Evolutionary conservation across 35 echinoderm and acorn worm genomes (phyloP).

Genomic region (Nesometra sesokonis): DNA sequence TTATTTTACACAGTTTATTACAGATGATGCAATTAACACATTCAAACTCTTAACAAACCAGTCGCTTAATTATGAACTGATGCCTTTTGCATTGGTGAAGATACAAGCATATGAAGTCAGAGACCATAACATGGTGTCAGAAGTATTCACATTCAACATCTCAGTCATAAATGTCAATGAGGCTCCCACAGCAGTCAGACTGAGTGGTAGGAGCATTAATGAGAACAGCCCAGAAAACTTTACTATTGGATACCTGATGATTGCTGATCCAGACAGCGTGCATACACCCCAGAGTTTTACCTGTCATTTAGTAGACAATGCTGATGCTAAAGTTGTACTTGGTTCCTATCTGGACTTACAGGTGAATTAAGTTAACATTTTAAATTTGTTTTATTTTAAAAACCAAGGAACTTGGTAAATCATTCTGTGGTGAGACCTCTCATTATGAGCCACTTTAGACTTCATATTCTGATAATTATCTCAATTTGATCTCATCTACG

Average conservation of each 20-base stretch:
- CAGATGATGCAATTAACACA: too few species aligned
- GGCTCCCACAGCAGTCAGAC: neutral
- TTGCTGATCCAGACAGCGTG: constrained; percentile 22
- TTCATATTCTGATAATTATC: too few species aligned
- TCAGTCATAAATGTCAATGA: constrained; percentile 21
- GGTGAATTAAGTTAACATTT: too few species aligned
- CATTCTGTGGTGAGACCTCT: too few species aligned
- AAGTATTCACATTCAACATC: neutral
- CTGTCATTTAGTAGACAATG: constrained; percentile 14
- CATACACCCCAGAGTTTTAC: constrained; percentile 1
- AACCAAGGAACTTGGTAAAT: too few species aligned
- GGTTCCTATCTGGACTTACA: neutral
- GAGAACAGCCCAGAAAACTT: constrained; percentile 11
- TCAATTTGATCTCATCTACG: too few species aligned
- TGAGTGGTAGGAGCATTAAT: constrained; percentile 1
- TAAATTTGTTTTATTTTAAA: too few species aligned
- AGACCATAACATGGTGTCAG: neutral
- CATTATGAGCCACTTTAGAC: too few species aligned
- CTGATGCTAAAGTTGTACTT: constrained; percentile 2
- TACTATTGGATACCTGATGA: neutral
- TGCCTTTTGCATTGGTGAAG: neutral
- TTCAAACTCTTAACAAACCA: too few species aligned
- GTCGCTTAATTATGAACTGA: too few species aligned
- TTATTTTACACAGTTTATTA: too few species aligned
- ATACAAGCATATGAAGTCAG: constrained; percentile 4